phyloP scores from a whole-genome alignment of 2,888 invertebrate species.

The Eupithecia dodoneata region DNA sequence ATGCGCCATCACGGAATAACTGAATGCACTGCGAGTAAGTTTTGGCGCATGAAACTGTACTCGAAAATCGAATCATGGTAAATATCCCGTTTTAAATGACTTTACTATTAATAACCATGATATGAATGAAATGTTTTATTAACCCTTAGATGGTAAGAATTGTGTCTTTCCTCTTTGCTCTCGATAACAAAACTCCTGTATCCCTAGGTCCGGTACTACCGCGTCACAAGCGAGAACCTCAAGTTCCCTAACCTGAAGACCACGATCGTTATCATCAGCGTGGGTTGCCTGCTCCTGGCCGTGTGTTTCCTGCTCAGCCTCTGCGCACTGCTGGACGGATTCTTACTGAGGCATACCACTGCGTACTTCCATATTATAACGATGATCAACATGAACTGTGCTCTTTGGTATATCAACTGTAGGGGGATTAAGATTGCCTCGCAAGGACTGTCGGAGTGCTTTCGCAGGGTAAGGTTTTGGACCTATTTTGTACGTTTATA shows the following conservation, averaged over 20 bases:
- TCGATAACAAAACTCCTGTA: not conserved
- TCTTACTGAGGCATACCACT: conserved; percentile 85
- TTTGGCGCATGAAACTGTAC: too few relatives aligned
- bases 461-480: conserved; percentile 68
- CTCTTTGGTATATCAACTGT: conserved; percentile 88
- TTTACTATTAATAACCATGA: too few relatives aligned
- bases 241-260: conserved; percentile 85
- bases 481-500: not conserved
- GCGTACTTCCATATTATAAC: conserved; percentile 87
- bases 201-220: conserved; percentile 80
- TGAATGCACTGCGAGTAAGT: too few relatives aligned
- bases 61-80: too few relatives aligned
- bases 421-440: conserved; percentile 87
- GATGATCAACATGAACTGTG: conserved; percentile 89
- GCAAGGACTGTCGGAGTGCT: conserved; percentile 81
- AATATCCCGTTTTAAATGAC: too few relatives aligned
- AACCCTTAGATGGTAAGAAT: too few relatives aligned
- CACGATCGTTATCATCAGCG: conserved; percentile 85
- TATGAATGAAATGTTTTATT: too few relatives aligned
- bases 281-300: conserved; percentile 85
- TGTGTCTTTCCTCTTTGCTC: not conserved
- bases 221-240: conserved; percentile 84
- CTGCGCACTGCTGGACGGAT: conserved; percentile 86
- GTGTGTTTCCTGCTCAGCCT: conserved; percentile 85
- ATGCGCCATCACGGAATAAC: too few relatives aligned